phyloP scores from a whole-genome alignment of 1,140 invertebrate species.

The Drosophila erecta region DNA sequence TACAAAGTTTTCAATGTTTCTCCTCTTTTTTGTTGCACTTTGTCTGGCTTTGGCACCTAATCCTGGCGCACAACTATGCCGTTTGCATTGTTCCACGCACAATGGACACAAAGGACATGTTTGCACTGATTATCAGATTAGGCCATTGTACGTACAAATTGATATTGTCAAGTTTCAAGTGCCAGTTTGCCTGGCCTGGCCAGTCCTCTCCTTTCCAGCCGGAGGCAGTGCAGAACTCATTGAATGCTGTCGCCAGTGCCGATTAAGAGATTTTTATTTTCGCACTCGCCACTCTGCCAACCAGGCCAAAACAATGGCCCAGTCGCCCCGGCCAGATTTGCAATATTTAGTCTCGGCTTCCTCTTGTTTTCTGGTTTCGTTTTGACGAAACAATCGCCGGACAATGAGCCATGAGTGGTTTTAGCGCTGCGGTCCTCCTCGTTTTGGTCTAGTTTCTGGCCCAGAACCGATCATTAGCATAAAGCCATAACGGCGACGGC shows the following conservation, averaged over 20 bases:
- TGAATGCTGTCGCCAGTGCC: slow-evolving; percentile 84
- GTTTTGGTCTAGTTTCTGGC: slow-evolving; percentile 68
- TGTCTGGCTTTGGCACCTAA: slow-evolving; percentile 72
- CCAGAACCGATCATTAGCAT: slow-evolving; percentile 79
- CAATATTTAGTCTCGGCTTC: slow-evolving; percentile 68
- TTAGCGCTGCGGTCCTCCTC: slow-evolving; percentile 46
- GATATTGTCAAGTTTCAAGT: slow-evolving; percentile 84
- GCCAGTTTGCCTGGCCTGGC: slow-evolving; percentile 40
- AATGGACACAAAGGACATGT: slow-evolving; percentile 84
- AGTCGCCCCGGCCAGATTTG: slow-evolving; percentile 67
- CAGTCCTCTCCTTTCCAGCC: slow-evolving; percentile 7
- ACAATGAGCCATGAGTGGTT: slow-evolving; percentile 79
- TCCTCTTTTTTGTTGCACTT: slow-evolving; percentile 16
- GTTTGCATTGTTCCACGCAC: slow-evolving; percentile 84
- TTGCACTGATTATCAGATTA: slow-evolving; percentile 85
- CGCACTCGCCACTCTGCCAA: slow-evolving; percentile 61
- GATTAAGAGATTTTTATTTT: slow-evolving; percentile 84
- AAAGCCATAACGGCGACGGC: slow-evolving; percentile 81
- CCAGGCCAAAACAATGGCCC: slow-evolving; percentile 61
- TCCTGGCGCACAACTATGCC: slow-evolving; percentile 84
- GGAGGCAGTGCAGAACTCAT: slow-evolving; percentile 65
- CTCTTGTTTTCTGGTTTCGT: slow-evolving; percentile 43
- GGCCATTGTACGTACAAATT: slow-evolving; percentile 84
- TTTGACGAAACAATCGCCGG: slow-evolving; percentile 63
- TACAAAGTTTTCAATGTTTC: slow-evolving; percentile 31